Base-by-base conservation (phyloP, 1,140 invertebrate species). In the Lasioglossum baleicum region DNA sequence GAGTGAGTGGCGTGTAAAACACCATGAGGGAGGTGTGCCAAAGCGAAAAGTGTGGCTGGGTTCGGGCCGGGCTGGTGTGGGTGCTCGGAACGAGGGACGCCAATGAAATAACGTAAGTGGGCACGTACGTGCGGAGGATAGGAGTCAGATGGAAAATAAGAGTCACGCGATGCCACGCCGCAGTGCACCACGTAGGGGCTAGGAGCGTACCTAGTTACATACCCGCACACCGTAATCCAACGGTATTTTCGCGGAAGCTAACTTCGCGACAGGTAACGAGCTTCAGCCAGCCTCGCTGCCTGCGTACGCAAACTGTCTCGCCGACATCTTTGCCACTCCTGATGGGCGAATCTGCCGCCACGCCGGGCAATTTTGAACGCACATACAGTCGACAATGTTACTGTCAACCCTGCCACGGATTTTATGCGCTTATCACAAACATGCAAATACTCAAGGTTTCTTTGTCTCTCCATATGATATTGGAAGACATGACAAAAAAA, bases 131-230 rank as follows among this genome's bases (percentile, higher is more conserved):
- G 72, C 61, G 80, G 70, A 31, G 75, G 74, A 65, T 71, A 74
- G 68, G 63, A 87, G 74, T 82, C 80, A 60, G 67, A 83, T 81
- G 79, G 83, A 79, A 85, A 88, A 87, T 88, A 80, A 80, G 69
- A 85, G 81, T 88, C 88, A 88, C 87, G 88, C 88, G 80, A 88
- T 64, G 60, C 58, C 68, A 77, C 81, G 75, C 66, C 82, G 82
- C 82, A 85, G 67, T 80, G 85, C 81, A 88, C 70, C 83, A 84
- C 75, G 81, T 81, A 79, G 83, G 63, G 69, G 51, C 42, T 77
- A 79, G 58, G 63, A 81, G 82, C 80, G 77, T 78, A 82, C 56
- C 53, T 80, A 63, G 65, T 76, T 73, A 64, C 80, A 68, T 83
- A 63, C 61, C 42, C 81, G 64, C 40, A 26, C 20, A 26, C 22